phyloP scores from a whole-genome alignment of 2,797 vertebrate genomes.

The Acrocephalus scirpaceus region DNA sequence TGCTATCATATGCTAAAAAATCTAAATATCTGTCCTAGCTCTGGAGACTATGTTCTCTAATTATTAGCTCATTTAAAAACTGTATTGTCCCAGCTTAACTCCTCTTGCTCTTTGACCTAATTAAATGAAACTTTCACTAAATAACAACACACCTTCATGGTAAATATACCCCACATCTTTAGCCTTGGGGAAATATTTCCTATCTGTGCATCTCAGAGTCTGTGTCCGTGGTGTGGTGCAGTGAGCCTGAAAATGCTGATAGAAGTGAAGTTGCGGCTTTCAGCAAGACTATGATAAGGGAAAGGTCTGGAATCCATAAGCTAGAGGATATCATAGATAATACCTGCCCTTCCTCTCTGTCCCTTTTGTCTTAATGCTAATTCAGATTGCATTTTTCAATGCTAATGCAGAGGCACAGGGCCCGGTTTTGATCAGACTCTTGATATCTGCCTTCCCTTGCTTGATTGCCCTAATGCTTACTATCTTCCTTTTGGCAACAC shows the following conservation, averaged over 20 bases:
- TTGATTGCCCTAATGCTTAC: neutral
- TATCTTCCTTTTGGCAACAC: neutral
- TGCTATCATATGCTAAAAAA: neutral
- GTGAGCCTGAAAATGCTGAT: neutral
- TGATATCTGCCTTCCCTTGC: neutral
- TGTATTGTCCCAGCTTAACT: neutral
- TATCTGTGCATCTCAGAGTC: neutral
- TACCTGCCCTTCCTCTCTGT: neutral
- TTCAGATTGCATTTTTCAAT: neutral
- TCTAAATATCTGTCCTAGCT: neutral
- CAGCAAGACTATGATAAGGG: neutral
- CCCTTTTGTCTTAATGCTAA: neutral
- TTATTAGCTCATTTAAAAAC: neutral
- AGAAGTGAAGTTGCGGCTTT: neutral
- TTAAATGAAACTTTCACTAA: slow-evolving; percentile 11
- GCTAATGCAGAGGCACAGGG: neutral
- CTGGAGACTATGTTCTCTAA: neutral
- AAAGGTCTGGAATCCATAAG: neutral
- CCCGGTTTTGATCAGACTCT: neutral
- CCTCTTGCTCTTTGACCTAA: neutral
- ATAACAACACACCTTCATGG: neutral
- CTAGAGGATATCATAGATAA: neutral
- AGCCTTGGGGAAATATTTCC: neutral
- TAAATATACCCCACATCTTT: neutral
- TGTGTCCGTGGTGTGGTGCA: accelerated